Evolutionary conservation across 1,140 invertebrate species (phyloP).

Genomic region (Carposina sasakii): DNA sequence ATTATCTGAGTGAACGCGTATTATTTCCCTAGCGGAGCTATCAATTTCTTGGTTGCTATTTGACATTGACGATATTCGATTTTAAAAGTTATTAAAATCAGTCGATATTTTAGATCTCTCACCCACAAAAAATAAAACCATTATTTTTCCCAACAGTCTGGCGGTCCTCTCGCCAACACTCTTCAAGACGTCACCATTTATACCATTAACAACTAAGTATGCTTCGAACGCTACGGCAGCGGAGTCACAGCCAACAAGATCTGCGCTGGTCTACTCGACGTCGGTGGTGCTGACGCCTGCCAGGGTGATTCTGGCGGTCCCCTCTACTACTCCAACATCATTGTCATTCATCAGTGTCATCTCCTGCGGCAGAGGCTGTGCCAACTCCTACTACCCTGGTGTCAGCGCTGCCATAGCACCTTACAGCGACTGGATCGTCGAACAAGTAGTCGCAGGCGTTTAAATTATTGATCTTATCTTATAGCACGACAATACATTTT

Average conservation of each 20-base stretch:
- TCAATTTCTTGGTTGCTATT: no score
- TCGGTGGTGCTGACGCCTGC: constrained; percentile 73
- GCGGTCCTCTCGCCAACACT: constrained; percentile 12
- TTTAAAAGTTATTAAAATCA: background rate
- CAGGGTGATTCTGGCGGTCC: constrained; percentile 82
- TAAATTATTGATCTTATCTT: no score
- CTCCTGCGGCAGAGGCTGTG: constrained; percentile 72
- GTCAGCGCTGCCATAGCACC: constrained; percentile 72
- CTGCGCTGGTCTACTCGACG: constrained; percentile 32
- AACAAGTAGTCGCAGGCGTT: no score
- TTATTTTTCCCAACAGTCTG: constrained; percentile 26
- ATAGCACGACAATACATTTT: no score
- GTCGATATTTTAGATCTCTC: background rate
- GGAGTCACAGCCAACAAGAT: constrained; percentile 43
- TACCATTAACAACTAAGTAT: constrained; percentile 31
- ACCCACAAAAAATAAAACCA: background rate
- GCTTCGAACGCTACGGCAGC: constrained; percentile 23
- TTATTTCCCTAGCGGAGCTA: no score
- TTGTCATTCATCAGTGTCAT: constrained; percentile 71
- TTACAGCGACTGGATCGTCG: constrained; percentile 60
- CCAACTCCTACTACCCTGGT: constrained; percentile 63
- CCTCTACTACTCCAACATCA: constrained; percentile 43
- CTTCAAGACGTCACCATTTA: constrained; percentile 25
- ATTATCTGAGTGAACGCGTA: background rate
- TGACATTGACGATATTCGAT: background rate